These are phyloP conservation scores for Okapia johnstoni DNA, from an alignment of 2,113 vertebrate species.

Conservation along the genomic window DNA sequence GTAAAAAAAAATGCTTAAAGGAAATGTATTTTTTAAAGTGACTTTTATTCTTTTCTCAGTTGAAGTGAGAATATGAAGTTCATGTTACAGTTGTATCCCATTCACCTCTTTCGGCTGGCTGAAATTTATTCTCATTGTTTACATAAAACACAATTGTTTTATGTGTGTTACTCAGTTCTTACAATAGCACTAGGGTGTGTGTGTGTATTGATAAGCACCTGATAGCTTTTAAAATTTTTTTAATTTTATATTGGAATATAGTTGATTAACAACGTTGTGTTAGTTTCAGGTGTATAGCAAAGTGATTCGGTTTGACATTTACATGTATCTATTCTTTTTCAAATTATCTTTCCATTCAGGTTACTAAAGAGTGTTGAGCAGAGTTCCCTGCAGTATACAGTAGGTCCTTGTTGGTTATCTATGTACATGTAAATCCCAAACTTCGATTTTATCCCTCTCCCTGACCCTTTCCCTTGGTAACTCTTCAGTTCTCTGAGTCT, in stretches of 20 bases:
- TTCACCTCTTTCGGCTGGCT: not conserved
- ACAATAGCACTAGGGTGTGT: not conserved
- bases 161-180: not conserved
- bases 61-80: not conserved
- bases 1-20: not conserved
- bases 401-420: not conserved
- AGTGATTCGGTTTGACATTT: not conserved
- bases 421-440: not conserved
- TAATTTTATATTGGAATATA: not conserved
- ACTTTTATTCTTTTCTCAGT: not conserved
- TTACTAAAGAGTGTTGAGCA: not conserved
- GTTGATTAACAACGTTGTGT: not conserved
- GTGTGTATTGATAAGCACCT: not conserved
- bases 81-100: not conserved
- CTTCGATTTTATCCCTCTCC: not conserved
- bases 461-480: not conserved
- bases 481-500: not conserved
- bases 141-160: not conserved
- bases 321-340: not conserved
- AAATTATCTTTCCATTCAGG: not conserved
- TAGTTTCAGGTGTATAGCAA: not conserved
- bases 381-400: not conserved
- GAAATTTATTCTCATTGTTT: not conserved
- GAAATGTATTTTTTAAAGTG: not conserved
- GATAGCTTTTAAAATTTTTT: not conserved